Percentiles rank a stretch among this genome's conserved stretches.
phyloP scores from a whole-genome alignment of 2,888 invertebrate species.

The Habrosyne pyritoides region DNA sequence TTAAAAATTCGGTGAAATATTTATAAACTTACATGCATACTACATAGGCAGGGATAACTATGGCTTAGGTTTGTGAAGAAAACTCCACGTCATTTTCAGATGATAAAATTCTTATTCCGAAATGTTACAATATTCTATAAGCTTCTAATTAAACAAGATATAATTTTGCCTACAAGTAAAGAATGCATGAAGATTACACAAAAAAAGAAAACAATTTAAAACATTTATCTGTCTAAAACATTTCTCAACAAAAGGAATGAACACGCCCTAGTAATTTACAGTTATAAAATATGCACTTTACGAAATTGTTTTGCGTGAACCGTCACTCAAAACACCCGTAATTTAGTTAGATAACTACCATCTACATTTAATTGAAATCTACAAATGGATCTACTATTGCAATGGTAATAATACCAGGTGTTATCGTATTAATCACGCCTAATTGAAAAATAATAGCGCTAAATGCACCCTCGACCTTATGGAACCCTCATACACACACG shows the following conservation, averaged over 20 bases:
- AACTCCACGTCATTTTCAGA: too few species aligned
- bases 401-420: conserved; percentile 28
- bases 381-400: conserved; percentile 35
- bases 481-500: conserved; percentile 57
- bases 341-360: conserved; percentile 40
- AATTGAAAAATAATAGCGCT: conserved; percentile 67
- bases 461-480: conserved; percentile 46
- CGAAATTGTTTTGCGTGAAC: conserved; percentile 35
- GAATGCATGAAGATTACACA: too few species aligned
- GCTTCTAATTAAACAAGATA: too few species aligned
- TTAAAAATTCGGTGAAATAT: too few species aligned
- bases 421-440: conserved; percentile 49
- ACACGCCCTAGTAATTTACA: conserved; percentile 11
- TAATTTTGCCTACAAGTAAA: too few species aligned
- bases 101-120: too few species aligned
- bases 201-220: too few species aligned
- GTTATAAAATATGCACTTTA: conserved; percentile 38
- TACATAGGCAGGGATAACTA: too few species aligned
- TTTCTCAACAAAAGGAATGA: not conserved
- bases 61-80: too few species aligned
- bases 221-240: not conserved
- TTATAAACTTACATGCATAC: too few species aligned
- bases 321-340: conserved; percentile 35
- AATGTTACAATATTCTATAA: too few species aligned
- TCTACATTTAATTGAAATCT: conserved; percentile 43